These are phyloP conservation scores for Chaetogeoica ovagalla DNA, from an alignment of 2,888 invertebrate genomes.

Conservation along the genomic window DNA sequence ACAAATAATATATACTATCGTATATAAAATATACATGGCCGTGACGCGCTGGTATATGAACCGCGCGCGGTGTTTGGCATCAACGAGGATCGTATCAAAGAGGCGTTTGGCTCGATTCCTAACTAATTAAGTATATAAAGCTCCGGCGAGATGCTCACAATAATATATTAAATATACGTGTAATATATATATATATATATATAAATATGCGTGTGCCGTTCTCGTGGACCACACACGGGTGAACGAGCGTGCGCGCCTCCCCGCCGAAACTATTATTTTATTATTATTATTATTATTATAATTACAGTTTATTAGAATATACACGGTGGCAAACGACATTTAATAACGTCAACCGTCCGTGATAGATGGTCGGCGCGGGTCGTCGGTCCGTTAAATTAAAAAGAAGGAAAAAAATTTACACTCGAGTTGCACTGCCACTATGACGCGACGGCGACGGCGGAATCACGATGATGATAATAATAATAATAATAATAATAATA, in stretches of 20 bases:
- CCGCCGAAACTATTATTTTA: neutral
- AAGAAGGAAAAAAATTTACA: neutral
- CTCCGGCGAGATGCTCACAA: conserved; percentile 7
- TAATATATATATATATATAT: no score
- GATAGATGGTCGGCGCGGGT: conserved; percentile 39
- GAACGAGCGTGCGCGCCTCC: neutral
- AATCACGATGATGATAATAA: no score
- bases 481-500: no score
- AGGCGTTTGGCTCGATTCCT: conserved; percentile 53
- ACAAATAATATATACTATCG: no score
- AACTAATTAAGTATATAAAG: conserved; percentile 50
- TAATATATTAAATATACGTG: neutral
- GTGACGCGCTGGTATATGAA: no score
- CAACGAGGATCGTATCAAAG: conserved; percentile 33
- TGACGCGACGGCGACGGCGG: no score
- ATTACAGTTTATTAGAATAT: conserved; percentile 2
- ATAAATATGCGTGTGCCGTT: neutral
- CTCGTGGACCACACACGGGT: conserved; percentile 28
- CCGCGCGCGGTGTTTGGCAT: no score
- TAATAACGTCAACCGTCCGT: conserved; percentile 51
- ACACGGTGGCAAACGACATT: conserved; percentile 41
- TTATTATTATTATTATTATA: neutral
- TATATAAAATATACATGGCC: no score
- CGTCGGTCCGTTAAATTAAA: conserved; percentile 50
- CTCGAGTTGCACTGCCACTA: no score